phyloP scores from a whole-genome alignment of 2,888 invertebrate species.

The Smittia sp. region DNA sequence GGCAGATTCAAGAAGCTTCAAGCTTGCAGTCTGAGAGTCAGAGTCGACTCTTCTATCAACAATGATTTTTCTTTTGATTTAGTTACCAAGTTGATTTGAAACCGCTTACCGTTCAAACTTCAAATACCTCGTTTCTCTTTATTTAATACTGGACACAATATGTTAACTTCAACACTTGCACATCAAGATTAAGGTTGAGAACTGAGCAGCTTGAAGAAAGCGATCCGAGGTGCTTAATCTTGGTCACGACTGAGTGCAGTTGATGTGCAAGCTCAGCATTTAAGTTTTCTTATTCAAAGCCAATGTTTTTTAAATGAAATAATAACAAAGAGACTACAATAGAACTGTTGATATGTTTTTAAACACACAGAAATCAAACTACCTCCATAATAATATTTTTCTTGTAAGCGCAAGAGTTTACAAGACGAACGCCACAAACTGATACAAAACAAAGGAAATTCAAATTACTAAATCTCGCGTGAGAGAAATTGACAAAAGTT shows the following conservation, averaged over 20 bases:
- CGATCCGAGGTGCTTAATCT: no score
- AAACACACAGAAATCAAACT: slow-evolving; percentile 42
- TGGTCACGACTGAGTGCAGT: no score
- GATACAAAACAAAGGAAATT: background rate
- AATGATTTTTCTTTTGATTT: background rate
- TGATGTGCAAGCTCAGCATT: background rate
- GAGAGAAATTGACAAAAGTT: background rate
- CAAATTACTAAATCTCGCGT: background rate
- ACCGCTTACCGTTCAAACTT: background rate
- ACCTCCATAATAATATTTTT: slow-evolving; percentile 38
- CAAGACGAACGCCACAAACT: slow-evolving; percentile 13
- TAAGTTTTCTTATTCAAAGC: slow-evolving; percentile 19
- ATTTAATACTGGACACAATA: slow-evolving; percentile 6
- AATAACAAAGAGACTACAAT: slow-evolving; percentile 39
- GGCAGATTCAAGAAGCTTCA: background rate
- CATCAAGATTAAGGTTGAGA: no score
- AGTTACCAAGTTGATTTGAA: background rate
- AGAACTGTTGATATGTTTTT: slow-evolving; percentile 42
- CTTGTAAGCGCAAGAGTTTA: background rate
- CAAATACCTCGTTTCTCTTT: slow-evolving; percentile 36
- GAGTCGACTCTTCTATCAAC: background rate
- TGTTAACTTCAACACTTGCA: background rate
- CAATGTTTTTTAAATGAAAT: slow-evolving; percentile 39
- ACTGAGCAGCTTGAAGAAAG: no score
- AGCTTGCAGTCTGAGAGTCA: background rate